Percentiles rank a stretch among this genome's conserved stretches.
phyloP scores from a whole-genome alignment of 2,888 invertebrate genomes.

The Tetheella fluctuosa region DNA sequence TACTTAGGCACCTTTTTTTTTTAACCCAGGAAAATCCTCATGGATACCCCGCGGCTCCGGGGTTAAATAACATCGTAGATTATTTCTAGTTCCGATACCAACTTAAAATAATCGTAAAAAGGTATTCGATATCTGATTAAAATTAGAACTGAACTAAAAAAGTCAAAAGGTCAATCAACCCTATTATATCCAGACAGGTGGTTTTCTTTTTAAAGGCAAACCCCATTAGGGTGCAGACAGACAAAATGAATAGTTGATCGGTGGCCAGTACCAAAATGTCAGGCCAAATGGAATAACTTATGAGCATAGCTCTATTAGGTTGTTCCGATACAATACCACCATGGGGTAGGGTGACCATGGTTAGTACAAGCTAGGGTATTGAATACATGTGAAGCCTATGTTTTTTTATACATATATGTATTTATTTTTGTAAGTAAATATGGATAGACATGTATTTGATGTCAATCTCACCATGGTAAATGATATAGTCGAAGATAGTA shows the following conservation, averaged over 20 bases:
- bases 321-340: constrained; percentile 15
- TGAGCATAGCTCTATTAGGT: constrained; percentile 47
- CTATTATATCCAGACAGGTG: constrained; percentile 24
- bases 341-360: not conserved
- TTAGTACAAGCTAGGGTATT: not conserved
- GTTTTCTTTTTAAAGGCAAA: constrained; percentile 44
- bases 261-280: constrained; percentile 60
- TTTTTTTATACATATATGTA: too few relatives aligned
- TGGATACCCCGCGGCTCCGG: too few relatives aligned
- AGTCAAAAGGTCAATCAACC: constrained; percentile 18
- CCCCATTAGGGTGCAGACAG: constrained; percentile 44
- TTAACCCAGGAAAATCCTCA: too few relatives aligned
- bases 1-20: too few relatives aligned
- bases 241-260: constrained; percentile 62
- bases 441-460: too few relatives aligned
- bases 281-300: constrained; percentile 76
- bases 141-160: not conserved
- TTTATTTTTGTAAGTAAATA: too few relatives aligned
- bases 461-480: too few relatives aligned
- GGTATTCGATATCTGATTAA: not conserved
- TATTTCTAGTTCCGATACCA: too few relatives aligned
- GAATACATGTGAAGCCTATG: too few relatives aligned
- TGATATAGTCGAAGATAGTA: too few relatives aligned
- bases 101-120: too few relatives aligned
- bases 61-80: too few relatives aligned